These are phyloP conservation scores for Pelodiscus sinensis DNA, from an alignment of 2,113 vertebrate species.

Conservation along the genomic window DNA sequence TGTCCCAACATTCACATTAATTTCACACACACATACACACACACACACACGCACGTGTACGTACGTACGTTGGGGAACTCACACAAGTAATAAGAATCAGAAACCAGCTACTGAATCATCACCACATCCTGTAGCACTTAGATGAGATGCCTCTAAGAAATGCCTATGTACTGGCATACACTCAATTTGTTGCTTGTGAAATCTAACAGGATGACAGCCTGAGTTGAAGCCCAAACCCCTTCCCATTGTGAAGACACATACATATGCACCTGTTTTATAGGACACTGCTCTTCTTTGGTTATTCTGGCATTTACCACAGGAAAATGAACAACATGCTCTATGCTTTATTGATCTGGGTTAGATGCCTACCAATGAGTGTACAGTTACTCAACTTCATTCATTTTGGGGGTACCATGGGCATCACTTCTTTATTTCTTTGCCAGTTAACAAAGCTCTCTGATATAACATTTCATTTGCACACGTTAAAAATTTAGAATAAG, in stretches of 20 bases:
- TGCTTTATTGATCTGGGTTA: not conserved
- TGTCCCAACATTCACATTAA: not conserved
- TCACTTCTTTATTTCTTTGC: constrained; percentile 4
- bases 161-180: accelerated
- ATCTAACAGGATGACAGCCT: not conserved
- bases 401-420: not conserved
- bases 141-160: not conserved
- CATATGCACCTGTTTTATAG: not conserved
- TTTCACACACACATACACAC: not conserved
- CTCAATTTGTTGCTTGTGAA: not conserved
- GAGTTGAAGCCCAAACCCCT: not conserved
- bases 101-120: not conserved
- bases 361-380: not conserved
- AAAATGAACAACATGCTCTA: not conserved
- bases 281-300: not conserved
- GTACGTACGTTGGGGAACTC: not conserved
- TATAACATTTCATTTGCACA: not conserved
- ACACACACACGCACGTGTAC: no score
- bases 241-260: not conserved
- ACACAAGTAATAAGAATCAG: not conserved
- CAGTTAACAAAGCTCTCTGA: constrained; percentile 11
- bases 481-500: constrained; percentile 30
- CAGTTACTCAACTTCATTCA: not conserved
- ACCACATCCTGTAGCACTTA: not conserved
- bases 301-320: not conserved